Evolutionary conservation across 2,797 vertebrate genomes (phyloP).

Genomic region (Thripadectes ignobilis): DNA sequence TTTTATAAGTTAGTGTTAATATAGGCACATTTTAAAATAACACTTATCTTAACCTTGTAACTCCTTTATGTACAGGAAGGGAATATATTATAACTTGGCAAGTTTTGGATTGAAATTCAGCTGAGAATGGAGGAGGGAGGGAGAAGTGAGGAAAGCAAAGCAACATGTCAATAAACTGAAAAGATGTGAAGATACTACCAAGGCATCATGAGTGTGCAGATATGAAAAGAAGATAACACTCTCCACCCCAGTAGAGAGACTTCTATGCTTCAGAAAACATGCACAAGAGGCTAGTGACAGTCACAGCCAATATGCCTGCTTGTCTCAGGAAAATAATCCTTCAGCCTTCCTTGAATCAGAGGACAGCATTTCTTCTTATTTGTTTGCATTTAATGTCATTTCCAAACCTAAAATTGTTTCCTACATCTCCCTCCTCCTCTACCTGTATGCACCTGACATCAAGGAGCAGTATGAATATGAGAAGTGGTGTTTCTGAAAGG

Average conservation of each 20-base stretch:
- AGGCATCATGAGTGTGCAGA: neutral
- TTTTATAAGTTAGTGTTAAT: neutral
- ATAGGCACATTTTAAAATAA: neutral
- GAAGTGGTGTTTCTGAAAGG: neutral
- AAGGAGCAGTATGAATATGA: neutral
- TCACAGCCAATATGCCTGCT: neutral
- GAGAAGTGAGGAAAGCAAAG: neutral
- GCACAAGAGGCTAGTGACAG: neutral
- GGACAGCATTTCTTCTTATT: neutral
- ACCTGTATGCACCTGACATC: neutral
- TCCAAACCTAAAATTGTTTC: neutral
- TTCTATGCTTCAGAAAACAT: neutral
- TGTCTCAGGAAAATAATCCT: neutral
- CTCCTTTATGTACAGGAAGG: neutral
- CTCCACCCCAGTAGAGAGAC: neutral
- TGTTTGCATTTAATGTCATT: neutral
- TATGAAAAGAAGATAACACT: neutral
- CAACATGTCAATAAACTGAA: neutral
- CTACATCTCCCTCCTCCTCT: neutral
- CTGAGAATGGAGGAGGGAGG: neutral
- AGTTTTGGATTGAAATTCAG: neutral
- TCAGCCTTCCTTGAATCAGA: neutral
- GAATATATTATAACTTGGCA: neutral
- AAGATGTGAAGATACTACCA: neutral
- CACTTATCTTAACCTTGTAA: rapidly evolving